Conservation (phyloP, 2,888 invertebrate species). For the Calameuta filiformis region DNA sequence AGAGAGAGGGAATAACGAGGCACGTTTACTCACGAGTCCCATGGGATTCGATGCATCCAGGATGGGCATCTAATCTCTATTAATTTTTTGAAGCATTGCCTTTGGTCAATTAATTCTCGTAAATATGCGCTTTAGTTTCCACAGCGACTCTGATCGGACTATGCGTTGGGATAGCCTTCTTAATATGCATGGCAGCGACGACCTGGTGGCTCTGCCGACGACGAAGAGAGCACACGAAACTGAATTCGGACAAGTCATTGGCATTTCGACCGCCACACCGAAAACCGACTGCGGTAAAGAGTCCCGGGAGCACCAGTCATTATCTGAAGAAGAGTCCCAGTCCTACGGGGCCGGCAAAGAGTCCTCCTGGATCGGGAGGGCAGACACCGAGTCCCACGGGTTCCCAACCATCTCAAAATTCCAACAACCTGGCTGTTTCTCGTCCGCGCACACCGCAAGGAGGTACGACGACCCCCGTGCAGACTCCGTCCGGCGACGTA, state of each 20-base stretch:
- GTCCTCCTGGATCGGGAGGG: conserved; percentile 69
- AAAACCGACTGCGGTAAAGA: conserved; percentile 85
- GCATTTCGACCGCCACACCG: conserved; percentile 78
- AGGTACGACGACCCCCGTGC: conserved; percentile 51
- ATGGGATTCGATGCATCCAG: too few species aligned
- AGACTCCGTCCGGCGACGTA: conserved; percentile 62
- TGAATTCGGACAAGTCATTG: conserved; percentile 70
- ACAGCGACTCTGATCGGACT: conserved; percentile 72
- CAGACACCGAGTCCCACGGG: conserved; percentile 61
- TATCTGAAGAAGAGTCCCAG: conserved; percentile 94
- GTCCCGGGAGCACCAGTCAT: conserved; percentile 84
- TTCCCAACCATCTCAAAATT: conserved; percentile 40
- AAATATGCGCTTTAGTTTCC: conserved; percentile 63
- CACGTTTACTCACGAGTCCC: too few species aligned
- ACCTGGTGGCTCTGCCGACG: conserved; percentile 76
- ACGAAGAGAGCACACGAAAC: conserved; percentile 68
- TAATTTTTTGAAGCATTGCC: too few species aligned
- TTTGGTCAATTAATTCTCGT: too few species aligned
- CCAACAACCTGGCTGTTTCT: conserved; percentile 39
- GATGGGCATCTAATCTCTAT: too few species aligned
- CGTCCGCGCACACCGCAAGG: conserved; percentile 50
- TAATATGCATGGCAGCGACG: conserved; percentile 72
- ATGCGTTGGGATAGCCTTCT: conserved; percentile 72
- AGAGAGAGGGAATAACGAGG: too few species aligned
- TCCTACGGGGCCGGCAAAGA: conserved; percentile 76